Base-by-base conservation (phyloP, 1,140 invertebrate genomes). In the Stegodyphus dumicola region DNA sequence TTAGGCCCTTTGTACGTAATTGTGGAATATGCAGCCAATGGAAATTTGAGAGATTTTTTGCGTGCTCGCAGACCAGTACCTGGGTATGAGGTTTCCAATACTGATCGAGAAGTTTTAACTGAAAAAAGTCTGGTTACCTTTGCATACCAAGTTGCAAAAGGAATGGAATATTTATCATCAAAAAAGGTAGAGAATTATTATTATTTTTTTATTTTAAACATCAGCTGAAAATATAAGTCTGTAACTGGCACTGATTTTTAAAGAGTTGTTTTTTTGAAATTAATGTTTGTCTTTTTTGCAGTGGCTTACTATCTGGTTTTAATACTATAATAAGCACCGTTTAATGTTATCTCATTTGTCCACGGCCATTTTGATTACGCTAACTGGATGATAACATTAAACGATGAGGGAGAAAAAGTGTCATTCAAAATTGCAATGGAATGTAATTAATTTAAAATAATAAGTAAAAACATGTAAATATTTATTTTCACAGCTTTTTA, bases 151-250 rank as follows among this genome's bases (percentile, higher is more conserved):
- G 95, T 99, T 13, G 81, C 98, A 2, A 93, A 96, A 87, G 98
- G 98, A 84, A 99, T 99, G 98, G 96, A 99, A 89, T 99, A 99
- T 91, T 92, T 99, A 71, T 94, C 97, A 6, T 97, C 96, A 6
- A 94, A 96, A 92, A 93, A 96, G 91, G 95, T 96, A 92, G 1
- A 10, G 56, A 60, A 1, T 2, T 60, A 1, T 60, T 10, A 2
- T 60, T 60, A 2, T 15, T 60, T 10, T 10, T 60, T 60, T 15
- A 60, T 56, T 56, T 7, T 56, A 56, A 7, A 13, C 56, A 33
- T 33, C 1, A 33, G 33, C 33, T 33, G 33, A 60, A 60, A 60
- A 60, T 10, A 60, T 60, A 60, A 60, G 1, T 60, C 56, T 15
- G 9, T 9, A 60, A 60, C 9, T 5, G 9, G 56, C 56, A 60